phyloP scores from a whole-genome alignment of 2,888 invertebrate genomes.

The Ypsolopha sequella region DNA sequence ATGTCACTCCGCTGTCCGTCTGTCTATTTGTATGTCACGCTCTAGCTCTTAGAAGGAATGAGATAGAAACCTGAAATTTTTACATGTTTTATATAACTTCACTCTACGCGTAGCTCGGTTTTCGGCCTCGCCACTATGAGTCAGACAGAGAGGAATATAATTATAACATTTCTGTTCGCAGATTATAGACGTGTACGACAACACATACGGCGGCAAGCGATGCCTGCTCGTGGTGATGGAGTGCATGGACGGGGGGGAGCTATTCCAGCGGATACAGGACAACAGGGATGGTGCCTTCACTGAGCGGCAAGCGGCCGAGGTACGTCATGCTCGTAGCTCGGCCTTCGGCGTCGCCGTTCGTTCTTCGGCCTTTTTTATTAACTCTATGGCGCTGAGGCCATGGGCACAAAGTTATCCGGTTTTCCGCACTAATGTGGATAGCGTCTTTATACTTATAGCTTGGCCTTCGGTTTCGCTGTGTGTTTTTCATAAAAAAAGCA shows the following conservation, averaged over 20 bases:
- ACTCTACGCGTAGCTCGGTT: too few relatives aligned
- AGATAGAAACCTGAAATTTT: too few relatives aligned
- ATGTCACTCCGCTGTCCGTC: too few relatives aligned
- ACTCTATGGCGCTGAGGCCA: neutral
- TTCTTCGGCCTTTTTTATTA: neutral
- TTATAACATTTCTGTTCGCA: conserved; percentile 15
- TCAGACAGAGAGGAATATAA: too few relatives aligned
- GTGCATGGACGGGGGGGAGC: conserved; percentile 98
- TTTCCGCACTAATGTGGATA: too few relatives aligned
- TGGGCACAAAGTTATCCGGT: neutral
- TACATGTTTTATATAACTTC: too few relatives aligned
- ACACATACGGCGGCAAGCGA: conserved; percentile 90
- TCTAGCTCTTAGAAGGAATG: too few relatives aligned
- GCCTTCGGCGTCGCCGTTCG: neutral
- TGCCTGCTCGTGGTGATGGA: conserved; percentile 99
- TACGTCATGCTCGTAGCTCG: conserved; percentile 12
- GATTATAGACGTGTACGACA: conserved; percentile 95
- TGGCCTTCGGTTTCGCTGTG: too few relatives aligned
- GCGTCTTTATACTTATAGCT: too few relatives aligned
- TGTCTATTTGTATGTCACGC: too few relatives aligned
- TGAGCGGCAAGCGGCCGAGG: conserved; percentile 78
- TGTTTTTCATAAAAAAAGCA: too few relatives aligned
- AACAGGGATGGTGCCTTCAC: conserved; percentile 95
- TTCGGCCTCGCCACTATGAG: too few relatives aligned
- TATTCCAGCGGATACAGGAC: conserved; percentile 97